These are phyloP conservation scores for Microctenopoma steveboyesi DNA, from an alignment of 2,797 vertebrate genomes.

Conservation along the genomic window DNA sequence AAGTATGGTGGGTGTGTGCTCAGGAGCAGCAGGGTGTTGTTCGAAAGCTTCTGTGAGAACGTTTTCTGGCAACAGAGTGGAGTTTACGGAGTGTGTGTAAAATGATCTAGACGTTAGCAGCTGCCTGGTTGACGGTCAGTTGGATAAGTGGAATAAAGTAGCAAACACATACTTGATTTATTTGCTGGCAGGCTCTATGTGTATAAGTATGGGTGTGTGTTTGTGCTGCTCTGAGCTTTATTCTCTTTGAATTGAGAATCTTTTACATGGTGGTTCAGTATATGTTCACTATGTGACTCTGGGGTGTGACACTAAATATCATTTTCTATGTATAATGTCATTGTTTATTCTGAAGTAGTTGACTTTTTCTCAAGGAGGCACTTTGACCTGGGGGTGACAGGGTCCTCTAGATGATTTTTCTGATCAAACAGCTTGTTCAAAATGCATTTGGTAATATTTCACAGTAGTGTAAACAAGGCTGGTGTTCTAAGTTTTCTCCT, in stretches of 20 bases:
- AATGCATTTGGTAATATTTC: not conserved
- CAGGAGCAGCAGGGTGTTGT: slow-evolving; percentile 50
- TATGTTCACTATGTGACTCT: not conserved
- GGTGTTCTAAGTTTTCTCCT: not conserved
- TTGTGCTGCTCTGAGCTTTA: not conserved
- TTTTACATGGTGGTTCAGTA: slow-evolving; percentile 9
- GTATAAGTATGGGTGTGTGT: slow-evolving; percentile 1
- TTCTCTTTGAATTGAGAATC: slow-evolving; percentile 2
- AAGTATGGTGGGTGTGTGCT: slow-evolving; percentile 52
- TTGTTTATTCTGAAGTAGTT: slow-evolving; percentile 2
- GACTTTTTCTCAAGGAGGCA: not conserved
- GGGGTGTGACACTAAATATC: slow-evolving; percentile 1
- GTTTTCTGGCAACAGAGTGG: slow-evolving; percentile 3
- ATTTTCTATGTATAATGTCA: not conserved
- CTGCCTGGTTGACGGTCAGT: not conserved
- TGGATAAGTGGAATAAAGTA: not conserved
- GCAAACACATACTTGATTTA: not conserved
- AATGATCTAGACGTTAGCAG: not conserved
- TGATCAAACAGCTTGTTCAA: not conserved
- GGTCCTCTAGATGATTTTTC: not conserved
- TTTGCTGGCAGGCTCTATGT: not conserved
- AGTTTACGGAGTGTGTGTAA: not conserved
- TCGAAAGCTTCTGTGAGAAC: slow-evolving; percentile 34
- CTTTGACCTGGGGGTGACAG: not conserved
- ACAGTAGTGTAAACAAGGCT: not conserved